Evolutionary conservation across 2,113 vertebrate species (phyloP), one percentile per base, ranked within the genome.

Genomic region (Misgurnus anguillicaudatus): DNA sequence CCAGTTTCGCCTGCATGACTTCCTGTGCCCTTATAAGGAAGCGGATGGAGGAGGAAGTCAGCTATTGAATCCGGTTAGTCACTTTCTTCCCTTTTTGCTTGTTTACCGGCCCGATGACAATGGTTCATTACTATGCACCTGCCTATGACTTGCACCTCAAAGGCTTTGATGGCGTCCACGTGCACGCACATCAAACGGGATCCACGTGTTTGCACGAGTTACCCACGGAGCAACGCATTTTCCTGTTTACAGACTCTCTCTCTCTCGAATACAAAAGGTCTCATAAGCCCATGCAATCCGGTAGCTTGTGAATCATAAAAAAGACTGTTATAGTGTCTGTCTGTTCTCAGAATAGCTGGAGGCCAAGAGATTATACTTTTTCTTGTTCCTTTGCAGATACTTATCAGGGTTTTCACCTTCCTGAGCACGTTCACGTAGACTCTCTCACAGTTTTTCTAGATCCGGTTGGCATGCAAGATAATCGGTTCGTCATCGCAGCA

Each of bases 21-120:
- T 80, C 69, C 78, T 73, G 24, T 80, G 60, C 11, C 78, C 69
- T 55, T 64, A 73, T 65, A 73, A 65, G 78, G 77, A 38, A 13
- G 14, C 1, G 17, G 10, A 17, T 1, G 10, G 45, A 16, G 74
- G 74, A 76, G 74, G 61, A 64, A 76, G 74, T 62, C 1, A 21
- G 38, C 38, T 74, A 14, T 75, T 75, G 73, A 75, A 24, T 24
- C 45, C 4, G 21, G 60, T 75, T 76, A 64, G 60, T 76, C 74
- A 76, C 45, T n/a, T 75, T 64, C 45, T 64, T 60, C 24, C 41
- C 31, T 11, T 16, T 53, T 8, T 65, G 60, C 61, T 64, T 64
- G 74, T 76, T 75, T 75, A 75, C 73, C n/a, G 24, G 5, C 45
- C 51, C 17, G 58, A 76, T 64, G 31, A 76, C 60, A 64, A 64